A percentile compares a stretch with the other conserved stretches of the same genome.
Evolutionary conservation across 2,888 invertebrate species (phyloP).

Genomic region (Chromoteleia sp.): DNA sequence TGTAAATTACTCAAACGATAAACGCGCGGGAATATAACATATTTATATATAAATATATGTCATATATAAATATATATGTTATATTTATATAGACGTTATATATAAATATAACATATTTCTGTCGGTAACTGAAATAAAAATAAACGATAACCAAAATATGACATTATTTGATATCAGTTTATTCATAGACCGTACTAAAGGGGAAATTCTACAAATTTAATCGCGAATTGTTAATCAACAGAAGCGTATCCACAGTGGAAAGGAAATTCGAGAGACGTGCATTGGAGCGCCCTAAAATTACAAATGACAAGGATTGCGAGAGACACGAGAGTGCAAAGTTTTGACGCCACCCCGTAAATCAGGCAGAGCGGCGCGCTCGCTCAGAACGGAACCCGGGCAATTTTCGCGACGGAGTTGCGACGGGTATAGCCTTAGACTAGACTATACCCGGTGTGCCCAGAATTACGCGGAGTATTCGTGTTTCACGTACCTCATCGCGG

Average conservation of each 20-base stretch:
- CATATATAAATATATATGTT: too few relatives aligned
- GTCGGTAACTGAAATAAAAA: too few relatives aligned
- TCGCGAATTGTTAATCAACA: conserved; percentile 48
- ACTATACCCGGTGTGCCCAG: conserved; percentile 75
- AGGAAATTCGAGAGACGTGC: conserved; percentile 45
- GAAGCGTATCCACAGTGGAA: conserved; percentile 28
- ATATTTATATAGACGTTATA: too few relatives aligned
- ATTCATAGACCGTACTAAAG: too few relatives aligned
- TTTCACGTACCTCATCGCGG: conserved; percentile 66
- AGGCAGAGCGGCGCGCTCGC: conserved; percentile 75
- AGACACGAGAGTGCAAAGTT: conserved; percentile 82
- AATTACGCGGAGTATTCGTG: conserved; percentile 74
- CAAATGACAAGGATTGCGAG: conserved; percentile 74
- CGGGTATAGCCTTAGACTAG: conserved; percentile 72
- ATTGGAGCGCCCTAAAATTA: conserved; percentile 75
- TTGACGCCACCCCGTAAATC: conserved; percentile 83
- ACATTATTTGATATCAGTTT: too few relatives aligned
- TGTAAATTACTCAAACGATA: too few relatives aligned
- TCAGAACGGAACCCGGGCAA: conserved; percentile 75
- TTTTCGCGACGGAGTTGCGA: conserved; percentile 73
- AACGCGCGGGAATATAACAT: too few relatives aligned
- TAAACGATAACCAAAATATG: too few relatives aligned
- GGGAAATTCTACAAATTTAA: conserved; percentile 6
- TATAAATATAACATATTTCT: too few relatives aligned
- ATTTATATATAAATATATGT: too few relatives aligned